Percentiles rank a stretch among this genome's conserved stretches.
These are phyloP conservation scores for Lasioglossum villosulum DNA, from an alignment of 2,888 invertebrate genomes.

Conservation along the genomic window DNA sequence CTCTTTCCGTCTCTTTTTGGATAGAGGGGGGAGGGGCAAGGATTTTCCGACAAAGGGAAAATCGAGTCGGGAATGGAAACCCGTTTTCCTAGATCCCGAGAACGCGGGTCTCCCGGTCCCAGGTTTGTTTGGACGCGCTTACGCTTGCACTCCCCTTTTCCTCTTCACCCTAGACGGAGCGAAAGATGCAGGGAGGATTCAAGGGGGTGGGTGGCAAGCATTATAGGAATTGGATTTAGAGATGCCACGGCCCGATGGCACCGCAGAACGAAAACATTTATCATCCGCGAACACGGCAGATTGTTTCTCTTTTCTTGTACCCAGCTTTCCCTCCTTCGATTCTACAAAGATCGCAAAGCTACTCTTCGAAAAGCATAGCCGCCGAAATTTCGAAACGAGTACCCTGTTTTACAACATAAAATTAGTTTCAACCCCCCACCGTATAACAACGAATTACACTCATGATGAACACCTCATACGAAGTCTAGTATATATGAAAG, in stretches of 20 bases:
- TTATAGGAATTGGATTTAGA: slow-evolving; percentile 79
- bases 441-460: too few species aligned
- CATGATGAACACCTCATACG: too few species aligned
- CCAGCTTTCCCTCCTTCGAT: slow-evolving; percentile 26
- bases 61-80: slow-evolving; percentile 27
- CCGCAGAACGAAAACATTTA: slow-evolving; percentile 71
- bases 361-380: not conserved
- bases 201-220: slow-evolving; percentile 38
- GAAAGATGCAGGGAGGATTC: slow-evolving; percentile 34
- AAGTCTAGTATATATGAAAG: too few species aligned
- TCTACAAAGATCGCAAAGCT: not conserved
- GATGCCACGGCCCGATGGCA: slow-evolving; percentile 64
- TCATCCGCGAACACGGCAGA: slow-evolving; percentile 65
- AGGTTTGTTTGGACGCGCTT: slow-evolving; percentile 74
- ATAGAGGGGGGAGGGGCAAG: not conserved
- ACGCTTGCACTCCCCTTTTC: slow-evolving; percentile 52
- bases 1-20: slow-evolving; percentile 42
- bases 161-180: slow-evolving; percentile 28
- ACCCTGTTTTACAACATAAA: too few species aligned
- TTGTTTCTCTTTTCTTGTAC: slow-evolving; percentile 64
- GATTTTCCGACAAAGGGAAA: slow-evolving; percentile 29
- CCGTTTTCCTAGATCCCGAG: slow-evolving; percentile 58
- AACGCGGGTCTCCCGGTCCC: slow-evolving; percentile 64
- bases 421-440: too few species aligned
- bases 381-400: not conserved